A percentile compares a stretch with the other conserved stretches of the same genome.
phyloP scores from a whole-genome alignment of 2,888 invertebrate species.

The Pristionchus entomophagus region DNA sequence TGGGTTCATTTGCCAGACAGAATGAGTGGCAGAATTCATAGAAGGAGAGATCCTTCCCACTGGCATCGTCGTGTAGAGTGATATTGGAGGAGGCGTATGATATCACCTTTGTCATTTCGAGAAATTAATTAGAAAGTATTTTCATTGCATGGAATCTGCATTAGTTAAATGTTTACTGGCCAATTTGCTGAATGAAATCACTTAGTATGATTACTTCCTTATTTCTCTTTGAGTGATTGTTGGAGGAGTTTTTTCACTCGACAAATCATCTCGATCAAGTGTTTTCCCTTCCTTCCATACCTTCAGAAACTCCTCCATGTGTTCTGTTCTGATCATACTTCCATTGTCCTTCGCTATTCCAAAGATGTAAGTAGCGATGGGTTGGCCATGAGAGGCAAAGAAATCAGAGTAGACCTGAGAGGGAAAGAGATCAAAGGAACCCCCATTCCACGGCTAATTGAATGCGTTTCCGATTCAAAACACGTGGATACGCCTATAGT shows the following conservation, averaged over 20 bases:
- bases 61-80: conserved; percentile 27
- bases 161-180: too few relatives aligned
- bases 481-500: too few relatives aligned
- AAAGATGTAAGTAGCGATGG: conserved; percentile 68
- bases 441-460: conserved; percentile 7
- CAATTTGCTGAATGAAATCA: too few relatives aligned
- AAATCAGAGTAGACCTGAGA: conserved; percentile 23
- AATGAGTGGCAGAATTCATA: conserved; percentile 46
- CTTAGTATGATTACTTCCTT: too few relatives aligned
- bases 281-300: conserved; percentile 50
- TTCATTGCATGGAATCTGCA: too few relatives aligned
- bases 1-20: conserved; percentile 48
- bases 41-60: conserved; percentile 39
- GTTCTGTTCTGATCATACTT: conserved; percentile 68
- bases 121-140: too few relatives aligned
- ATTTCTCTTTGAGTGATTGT: too few relatives aligned
- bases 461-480: not conserved
- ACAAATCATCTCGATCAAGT: not conserved
- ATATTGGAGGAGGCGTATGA: conserved; percentile 47
- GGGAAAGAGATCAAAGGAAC: not conserved
- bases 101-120: conserved; percentile 20
- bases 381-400: conserved; percentile 52
- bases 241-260: not conserved
- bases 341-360: conserved; percentile 73
- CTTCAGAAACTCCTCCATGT: conserved; percentile 70